Evolutionary conservation across 2,888 invertebrate genomes (phyloP), one percentile per base, ranked within the genome.

Genomic region (Diplazon laetatorius): DNA sequence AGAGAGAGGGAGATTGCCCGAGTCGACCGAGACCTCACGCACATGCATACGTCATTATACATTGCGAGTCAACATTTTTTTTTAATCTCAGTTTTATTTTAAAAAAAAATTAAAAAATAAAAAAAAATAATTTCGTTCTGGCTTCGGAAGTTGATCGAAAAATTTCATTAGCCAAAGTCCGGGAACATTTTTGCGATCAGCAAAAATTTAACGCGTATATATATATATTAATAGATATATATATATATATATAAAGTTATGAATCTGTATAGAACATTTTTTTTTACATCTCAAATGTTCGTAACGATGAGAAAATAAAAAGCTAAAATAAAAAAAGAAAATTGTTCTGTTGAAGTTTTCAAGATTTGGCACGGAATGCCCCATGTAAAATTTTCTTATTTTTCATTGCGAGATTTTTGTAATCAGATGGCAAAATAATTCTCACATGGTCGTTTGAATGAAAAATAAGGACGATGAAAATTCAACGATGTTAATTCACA

Each of bases 21-120:
- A 12, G 50, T 22, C 25, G 50, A n/a, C n/a, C 50, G 25, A 52
- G 50, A n/a, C 50, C 12, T 52, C n/a, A n/a, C 42, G 55, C 55
- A 57, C 10, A n/a, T 35, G 20, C 25, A 52, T 12, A 12, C 50
- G 6, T 12, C 22, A n/a, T n/a, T n/a, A n/a, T 52, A 25, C 25
- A n/a, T 48, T 42, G 18, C 18, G 12, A 52, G 8, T n/a, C 4
- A 4, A 12, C 37, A 30, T 57, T 37, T 18, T 16, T 57, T 18
- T 52, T 52, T 8, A 2, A 5, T 16, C 25, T 5, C 22, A 8
- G n/a, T 22, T 25, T 14, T 8, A 20, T 44, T 4, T 12, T 25
- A 52, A 25, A 25, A n/a, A 12, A 25, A 52, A 52, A 3, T 25
- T 52, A 25, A 25, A 9, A 48, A 48, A 25, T n/a, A 52, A 12